These are phyloP conservation scores for Myrmecobius fasciatus DNA, from an alignment of 2,113 vertebrate genomes.

Conservation along the genomic window DNA sequence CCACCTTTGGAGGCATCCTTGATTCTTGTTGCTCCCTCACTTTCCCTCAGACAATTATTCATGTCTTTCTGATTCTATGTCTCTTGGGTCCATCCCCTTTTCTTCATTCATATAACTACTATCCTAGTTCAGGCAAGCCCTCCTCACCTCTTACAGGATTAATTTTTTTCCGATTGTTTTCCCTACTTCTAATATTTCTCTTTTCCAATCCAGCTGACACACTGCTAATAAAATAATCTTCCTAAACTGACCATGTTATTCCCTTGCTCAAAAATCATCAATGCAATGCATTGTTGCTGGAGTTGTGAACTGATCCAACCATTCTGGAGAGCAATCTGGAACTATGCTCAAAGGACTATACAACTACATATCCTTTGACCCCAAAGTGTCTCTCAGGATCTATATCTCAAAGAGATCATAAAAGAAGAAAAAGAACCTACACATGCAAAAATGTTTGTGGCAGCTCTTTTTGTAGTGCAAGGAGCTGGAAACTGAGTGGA, in stretches of 20 bases:
- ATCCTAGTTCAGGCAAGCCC: no score
- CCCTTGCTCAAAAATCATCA: neutral
- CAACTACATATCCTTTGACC: no score
- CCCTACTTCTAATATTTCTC: neutral
- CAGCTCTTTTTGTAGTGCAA: no score
- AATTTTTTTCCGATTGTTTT: neutral
- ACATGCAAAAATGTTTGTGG: no score
- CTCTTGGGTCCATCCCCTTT: neutral
- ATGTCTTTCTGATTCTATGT: neutral
- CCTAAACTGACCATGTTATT: neutral
- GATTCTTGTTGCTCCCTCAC: neutral
- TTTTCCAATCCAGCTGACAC: neutral
- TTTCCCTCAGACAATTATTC: neutral
- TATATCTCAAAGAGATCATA: no score
- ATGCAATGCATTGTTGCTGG: no score
- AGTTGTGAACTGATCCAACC: no score
- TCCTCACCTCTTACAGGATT: neutral
- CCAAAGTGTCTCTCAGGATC: no score
- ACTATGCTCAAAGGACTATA: no score
- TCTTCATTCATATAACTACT: neutral
- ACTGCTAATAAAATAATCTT: neutral
- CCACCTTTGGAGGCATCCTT: neutral
- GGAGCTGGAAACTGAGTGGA: no score
- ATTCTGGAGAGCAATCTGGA: no score
- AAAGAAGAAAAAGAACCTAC: no score